A percentile compares a stretch with the other conserved stretches of the same genome.
Conservation (phyloP, 2,797 vertebrate species). For the Mycteria americana region DNA sequence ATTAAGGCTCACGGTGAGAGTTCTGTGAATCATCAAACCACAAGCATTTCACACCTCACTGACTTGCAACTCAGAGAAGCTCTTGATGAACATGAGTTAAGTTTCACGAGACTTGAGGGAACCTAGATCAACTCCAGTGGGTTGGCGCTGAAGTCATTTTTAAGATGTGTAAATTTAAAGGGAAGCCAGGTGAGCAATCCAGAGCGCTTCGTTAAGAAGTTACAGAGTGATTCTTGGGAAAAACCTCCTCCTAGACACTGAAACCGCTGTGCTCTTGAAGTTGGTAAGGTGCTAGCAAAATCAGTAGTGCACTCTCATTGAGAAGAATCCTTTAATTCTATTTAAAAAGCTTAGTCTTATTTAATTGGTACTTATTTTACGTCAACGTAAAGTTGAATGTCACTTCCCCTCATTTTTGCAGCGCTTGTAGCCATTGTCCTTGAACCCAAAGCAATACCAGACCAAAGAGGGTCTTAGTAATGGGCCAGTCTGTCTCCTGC, state of each 20-base stretch:
- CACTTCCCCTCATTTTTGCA: background rate
- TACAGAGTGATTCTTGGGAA: background rate
- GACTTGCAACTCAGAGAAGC: slow-evolving; percentile 67
- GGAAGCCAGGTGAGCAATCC: slow-evolving; percentile 50
- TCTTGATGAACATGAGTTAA: slow-evolving; percentile 58
- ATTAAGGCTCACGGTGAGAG: slow-evolving; percentile 62
- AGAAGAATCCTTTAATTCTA: background rate
- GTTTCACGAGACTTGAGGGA: slow-evolving; percentile 64
- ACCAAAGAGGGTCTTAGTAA: background rate
- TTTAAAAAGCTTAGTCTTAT: background rate
- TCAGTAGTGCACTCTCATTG: background rate
- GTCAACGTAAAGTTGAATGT: background rate
- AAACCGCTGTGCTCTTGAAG: background rate
- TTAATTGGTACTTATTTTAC: background rate
- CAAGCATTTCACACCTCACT: slow-evolving; percentile 70
- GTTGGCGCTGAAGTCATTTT: slow-evolving; percentile 53
- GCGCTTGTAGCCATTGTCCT: background rate
- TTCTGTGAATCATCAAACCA: slow-evolving; percentile 68
- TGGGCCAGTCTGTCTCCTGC: background rate
- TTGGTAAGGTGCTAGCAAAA: background rate
- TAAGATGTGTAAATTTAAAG: slow-evolving; percentile 56
- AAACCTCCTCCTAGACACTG: background rate
- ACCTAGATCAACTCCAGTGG: slow-evolving; percentile 55
- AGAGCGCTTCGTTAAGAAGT: background rate
- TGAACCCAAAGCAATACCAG: background rate